phyloP scores from a whole-genome alignment of 2,888 invertebrate genomes.

The Thymelicus acteon region DNA sequence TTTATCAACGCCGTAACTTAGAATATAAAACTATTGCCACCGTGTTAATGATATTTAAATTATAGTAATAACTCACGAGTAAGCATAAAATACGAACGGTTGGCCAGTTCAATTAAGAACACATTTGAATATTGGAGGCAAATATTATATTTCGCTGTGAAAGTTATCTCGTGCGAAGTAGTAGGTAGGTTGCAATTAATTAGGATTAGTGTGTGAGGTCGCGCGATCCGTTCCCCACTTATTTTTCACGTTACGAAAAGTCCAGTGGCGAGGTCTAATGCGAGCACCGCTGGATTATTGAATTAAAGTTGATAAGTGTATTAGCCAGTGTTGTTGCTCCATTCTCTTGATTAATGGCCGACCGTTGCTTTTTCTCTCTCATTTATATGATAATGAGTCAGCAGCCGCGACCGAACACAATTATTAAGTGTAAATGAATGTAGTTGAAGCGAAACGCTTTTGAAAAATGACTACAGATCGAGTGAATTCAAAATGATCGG shows the following conservation, averaged over 20 bases:
- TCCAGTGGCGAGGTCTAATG: constrained; percentile 61
- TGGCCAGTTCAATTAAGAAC: constrained; percentile 36
- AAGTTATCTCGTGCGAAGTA: constrained; percentile 49
- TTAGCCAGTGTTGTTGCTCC: constrained; percentile 81
- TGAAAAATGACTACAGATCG: constrained; percentile 54
- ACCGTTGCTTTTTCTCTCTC: constrained; percentile 81
- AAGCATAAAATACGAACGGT: constrained; percentile 35
- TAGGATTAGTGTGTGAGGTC: constrained; percentile 74
- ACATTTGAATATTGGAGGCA: constrained; percentile 36
- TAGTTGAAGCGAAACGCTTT: constrained; percentile 66
- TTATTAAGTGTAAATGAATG: constrained; percentile 78
- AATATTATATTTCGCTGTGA: constrained; percentile 35
- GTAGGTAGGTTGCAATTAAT: constrained; percentile 67
- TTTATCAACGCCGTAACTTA: not conserved
- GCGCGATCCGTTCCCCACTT: constrained; percentile 72
- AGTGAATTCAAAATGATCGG: constrained; percentile 55
- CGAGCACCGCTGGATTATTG: constrained; percentile 75
- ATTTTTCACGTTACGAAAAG: constrained; percentile 77
- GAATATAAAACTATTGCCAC: not conserved
- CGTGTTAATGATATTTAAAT: constrained; percentile 29
- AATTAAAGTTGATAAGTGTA: constrained; percentile 84
- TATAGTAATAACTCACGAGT: constrained; percentile 31
- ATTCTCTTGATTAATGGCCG: constrained; percentile 79
- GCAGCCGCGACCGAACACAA: constrained; percentile 71
- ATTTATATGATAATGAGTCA: constrained; percentile 82